These are phyloP conservation scores for Ptyas mucosa DNA, from an alignment of 2,113 vertebrate genomes.

Conservation along the genomic window DNA sequence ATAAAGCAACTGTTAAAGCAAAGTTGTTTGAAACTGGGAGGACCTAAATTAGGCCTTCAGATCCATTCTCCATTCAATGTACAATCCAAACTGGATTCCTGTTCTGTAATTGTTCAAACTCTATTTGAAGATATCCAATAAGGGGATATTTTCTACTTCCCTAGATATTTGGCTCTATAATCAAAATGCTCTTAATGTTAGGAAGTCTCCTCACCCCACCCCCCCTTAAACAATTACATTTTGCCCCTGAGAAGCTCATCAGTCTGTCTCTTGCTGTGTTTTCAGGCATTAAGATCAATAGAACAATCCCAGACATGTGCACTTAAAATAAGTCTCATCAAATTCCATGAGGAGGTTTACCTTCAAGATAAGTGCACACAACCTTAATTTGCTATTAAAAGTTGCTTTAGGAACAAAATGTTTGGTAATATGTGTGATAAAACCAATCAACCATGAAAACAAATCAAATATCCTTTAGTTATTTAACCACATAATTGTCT, in stretches of 20 bases:
- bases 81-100: background rate
- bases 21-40: background rate
- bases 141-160: background rate
- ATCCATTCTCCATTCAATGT: background rate
- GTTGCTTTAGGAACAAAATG: background rate
- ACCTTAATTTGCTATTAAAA: background rate
- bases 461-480: background rate
- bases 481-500: background rate
- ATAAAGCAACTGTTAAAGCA: background rate
- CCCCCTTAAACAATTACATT: background rate
- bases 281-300: background rate
- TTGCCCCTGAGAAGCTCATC: background rate
- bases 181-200: background rate
- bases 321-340: background rate
- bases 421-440: background rate
- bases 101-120: background rate
- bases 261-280: background rate
- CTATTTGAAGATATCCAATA: background rate
- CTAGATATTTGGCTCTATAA: background rate
- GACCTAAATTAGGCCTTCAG: background rate
- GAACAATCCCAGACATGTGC: background rate
- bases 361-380: background rate
- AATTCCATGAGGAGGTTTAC: background rate
- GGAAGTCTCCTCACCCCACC: background rate
- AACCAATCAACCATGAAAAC: background rate